These are phyloP conservation scores for Polymixis lichenea DNA, from an alignment of 2,888 invertebrate species.

Conservation along the genomic window DNA sequence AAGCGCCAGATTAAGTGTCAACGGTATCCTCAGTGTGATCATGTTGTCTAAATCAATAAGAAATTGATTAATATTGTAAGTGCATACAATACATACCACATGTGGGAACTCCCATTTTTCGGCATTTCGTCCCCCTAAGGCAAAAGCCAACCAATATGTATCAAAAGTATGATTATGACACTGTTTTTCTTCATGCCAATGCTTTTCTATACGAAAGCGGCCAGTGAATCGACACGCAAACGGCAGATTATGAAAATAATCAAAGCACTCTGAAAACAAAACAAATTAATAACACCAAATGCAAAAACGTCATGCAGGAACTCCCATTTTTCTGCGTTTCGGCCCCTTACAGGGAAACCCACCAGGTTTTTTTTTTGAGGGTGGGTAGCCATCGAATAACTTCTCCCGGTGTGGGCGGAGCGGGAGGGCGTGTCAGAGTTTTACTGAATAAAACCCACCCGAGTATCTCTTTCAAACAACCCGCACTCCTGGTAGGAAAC, in stretches of 20 bases:
- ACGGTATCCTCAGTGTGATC: too few species aligned
- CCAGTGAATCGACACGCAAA: not conserved
- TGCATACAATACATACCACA: constrained; percentile 4
- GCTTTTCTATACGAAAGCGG: not conserved
- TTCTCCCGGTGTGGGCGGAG: too few species aligned
- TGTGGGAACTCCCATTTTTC: constrained; percentile 34
- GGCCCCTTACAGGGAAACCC: constrained; percentile 31
- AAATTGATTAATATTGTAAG: too few species aligned
- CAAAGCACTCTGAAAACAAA: constrained; percentile 15
- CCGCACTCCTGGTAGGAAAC: too few species aligned
- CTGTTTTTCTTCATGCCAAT: not conserved
- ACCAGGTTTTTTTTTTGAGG: too few species aligned
- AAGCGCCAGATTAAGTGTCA: too few species aligned
- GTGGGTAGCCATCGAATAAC: too few species aligned
- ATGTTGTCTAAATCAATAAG: too few species aligned
- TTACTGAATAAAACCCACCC: too few species aligned
- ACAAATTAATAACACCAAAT: not conserved
- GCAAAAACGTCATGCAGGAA: constrained; percentile 52
- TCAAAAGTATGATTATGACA: constrained; percentile 11
- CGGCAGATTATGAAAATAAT: constrained; percentile 16
- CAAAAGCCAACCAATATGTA: too few species aligned
- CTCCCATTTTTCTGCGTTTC: constrained; percentile 50
- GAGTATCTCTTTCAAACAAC: too few species aligned
- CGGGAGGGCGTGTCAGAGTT: too few species aligned
- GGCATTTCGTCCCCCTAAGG: constrained; percentile 25